Evolutionary conservation across 2,797 vertebrate species (phyloP).

Genomic region (Sandelia bainsii): DNA sequence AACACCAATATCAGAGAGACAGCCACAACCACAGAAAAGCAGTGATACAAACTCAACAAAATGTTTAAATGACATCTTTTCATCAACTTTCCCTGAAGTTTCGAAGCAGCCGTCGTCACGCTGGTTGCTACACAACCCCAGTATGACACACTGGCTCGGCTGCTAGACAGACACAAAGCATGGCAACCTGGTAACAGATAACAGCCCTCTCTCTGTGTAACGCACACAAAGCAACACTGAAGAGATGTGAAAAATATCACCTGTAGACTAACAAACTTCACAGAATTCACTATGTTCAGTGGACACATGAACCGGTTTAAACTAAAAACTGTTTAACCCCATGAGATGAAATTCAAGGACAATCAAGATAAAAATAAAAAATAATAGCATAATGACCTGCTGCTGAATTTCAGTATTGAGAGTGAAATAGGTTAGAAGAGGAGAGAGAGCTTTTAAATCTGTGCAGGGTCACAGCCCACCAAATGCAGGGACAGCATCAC

Average conservation of each 20-base stretch:
- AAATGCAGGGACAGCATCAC: not conserved
- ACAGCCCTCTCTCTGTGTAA: not conserved
- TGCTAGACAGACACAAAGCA: not conserved
- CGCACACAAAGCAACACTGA: conserved; percentile 8
- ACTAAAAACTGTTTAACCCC: no score
- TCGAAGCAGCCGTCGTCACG: conserved; percentile 25
- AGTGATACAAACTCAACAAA: not conserved
- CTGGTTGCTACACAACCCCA: conserved; percentile 2
- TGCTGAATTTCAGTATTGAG: conserved; percentile 24
- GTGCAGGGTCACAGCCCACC: conserved; percentile 41
- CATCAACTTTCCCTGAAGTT: conserved; percentile 23
- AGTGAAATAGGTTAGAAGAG: conserved; percentile 11
- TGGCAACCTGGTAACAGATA: conserved; percentile 42
- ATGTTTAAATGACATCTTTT: not conserved
- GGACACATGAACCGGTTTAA: not conserved
- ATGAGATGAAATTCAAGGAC: no score
- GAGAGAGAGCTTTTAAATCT: conserved; percentile 34
- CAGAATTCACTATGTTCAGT: no score
- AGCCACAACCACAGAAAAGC: not conserved
- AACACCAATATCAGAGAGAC: not conserved
- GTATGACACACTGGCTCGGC: conserved; percentile 27
- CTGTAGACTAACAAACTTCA: not conserved
- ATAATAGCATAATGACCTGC: conserved; percentile 25
- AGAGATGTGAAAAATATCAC: not conserved
- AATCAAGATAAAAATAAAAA: no score